Evolutionary conservation across 1,140 invertebrate species (phyloP).

Genomic region (Coenobita brevimanus): DNA sequence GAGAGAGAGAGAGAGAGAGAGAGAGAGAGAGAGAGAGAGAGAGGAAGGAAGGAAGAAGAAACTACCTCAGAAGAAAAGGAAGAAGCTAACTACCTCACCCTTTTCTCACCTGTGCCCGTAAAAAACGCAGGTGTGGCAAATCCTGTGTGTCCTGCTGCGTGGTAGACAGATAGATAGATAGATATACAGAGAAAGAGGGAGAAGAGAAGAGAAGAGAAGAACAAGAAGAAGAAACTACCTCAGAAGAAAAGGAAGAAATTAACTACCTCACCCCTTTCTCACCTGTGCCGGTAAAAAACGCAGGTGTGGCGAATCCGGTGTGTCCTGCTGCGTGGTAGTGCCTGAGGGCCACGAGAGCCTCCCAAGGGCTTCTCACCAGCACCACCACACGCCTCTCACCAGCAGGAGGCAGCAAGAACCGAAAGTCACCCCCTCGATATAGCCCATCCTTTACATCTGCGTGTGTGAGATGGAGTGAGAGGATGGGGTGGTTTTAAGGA

Average conservation of each 20-base stretch:
- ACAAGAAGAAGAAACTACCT: not conserved
- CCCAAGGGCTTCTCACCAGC: constrained; percentile 72
- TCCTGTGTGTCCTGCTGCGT: constrained; percentile 73
- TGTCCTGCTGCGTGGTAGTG: constrained; percentile 73
- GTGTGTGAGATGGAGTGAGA: not conserved
- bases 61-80: not conserved
- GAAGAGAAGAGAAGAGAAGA: not conserved
- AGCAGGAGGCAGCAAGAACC: constrained; percentile 11
- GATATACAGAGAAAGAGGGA: not conserved
- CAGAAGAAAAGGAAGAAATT: not conserved
- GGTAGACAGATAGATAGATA: constrained; percentile 46
- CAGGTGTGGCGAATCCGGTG: constrained; percentile 67
- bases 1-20: not conserved
- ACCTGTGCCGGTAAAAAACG: constrained; percentile 49
- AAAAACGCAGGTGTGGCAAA: constrained; percentile 47
- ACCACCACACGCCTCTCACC: constrained; percentile 35
- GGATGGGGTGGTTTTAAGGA: not conserved
- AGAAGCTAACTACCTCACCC: not conserved
- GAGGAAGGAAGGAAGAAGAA: not conserved
- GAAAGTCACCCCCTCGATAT: constrained; percentile 8
- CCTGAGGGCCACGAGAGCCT: constrained; percentile 72
- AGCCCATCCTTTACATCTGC: not conserved
- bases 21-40: constrained; percentile 21
- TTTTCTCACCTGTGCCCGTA: constrained; percentile 37
- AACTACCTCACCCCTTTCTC: not conserved